Base-by-base conservation (phyloP, 2,888 invertebrate species). In the Drosophila fungiperda region DNA sequence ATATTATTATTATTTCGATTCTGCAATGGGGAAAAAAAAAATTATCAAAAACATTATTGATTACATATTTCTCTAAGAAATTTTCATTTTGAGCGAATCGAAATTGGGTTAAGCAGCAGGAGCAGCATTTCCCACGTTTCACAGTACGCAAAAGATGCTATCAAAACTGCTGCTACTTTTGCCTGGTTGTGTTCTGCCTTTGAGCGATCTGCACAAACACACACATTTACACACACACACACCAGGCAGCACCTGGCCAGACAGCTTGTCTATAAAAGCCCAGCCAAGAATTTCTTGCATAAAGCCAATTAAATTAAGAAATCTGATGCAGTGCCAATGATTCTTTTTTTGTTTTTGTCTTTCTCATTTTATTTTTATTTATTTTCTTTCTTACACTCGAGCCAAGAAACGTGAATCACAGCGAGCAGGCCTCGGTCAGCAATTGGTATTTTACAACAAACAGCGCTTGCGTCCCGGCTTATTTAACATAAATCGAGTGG, bases 401-500 rank as follows among this genome's bases (percentile, higher is more conserved):
- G 42, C 11, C 23, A 17, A 48, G 54, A 81, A 81, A 78, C 82
- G 82, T 82, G 82, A 82, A 83, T 82, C 82, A 83, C 75, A 59
- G 45, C 36, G 38, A 58, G 53, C 60, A 57, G 50, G 35, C 11
- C 29, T 23, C 45, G 23, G 53, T 32, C 61, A 68, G 85, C 87
- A 87, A 87, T 87, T 87, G 90, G 87, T 87, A 90, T 89, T 90
- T 90, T 87, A 89, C 89, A 87, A 87, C 80, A 87, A 87, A 76
- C 84, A 68, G 74, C 66, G 80, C 89, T 76, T 70, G 86, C 89
- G 72, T 84, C 80, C 75, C 76, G 77, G 84, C 87, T 87, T 90
- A 91, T 90, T 90, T 90, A 90, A 90, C 91, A 90, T 91, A 90
- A 91, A 91, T 90, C 86, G 89, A 79, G 73, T 76, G 81, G 90